These are phyloP conservation scores for Pardosa pseudoannulata DNA, from an alignment of 2,888 invertebrate genomes.

Conservation along the genomic window DNA sequence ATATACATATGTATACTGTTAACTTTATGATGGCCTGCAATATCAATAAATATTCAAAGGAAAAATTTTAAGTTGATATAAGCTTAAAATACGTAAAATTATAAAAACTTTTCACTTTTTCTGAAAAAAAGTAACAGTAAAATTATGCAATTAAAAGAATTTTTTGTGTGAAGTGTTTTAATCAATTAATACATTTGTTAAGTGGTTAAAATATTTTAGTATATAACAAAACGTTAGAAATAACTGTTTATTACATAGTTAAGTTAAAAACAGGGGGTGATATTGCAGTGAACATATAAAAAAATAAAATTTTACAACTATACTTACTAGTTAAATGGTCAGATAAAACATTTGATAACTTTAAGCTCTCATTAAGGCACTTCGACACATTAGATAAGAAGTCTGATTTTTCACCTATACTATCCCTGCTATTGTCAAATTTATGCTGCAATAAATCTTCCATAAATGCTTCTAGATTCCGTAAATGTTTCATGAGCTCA, in stretches of 20 bases:
- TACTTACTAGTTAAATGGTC: slow-evolving; percentile 49
- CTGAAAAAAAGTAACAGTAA: no score
- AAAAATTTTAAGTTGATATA: no score
- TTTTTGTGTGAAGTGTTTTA: no score
- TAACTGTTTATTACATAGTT: no score
- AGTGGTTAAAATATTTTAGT: background rate
- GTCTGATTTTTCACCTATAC: slow-evolving; percentile 33
- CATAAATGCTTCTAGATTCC: slow-evolving; percentile 43
- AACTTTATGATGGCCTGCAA: no score
- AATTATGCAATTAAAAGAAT: no score
- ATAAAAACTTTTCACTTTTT: no score
- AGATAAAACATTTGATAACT: slow-evolving; percentile 31
- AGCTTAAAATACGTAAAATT: no score
- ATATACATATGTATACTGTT: no score
- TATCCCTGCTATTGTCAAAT: slow-evolving; percentile 33
- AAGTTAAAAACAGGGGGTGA: no score
- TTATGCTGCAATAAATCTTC: slow-evolving; percentile 49
- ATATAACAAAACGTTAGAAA: background rate
- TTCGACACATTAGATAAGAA: slow-evolving; percentile 14
- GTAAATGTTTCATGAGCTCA: slow-evolving; percentile 46
- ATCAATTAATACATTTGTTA: no score
- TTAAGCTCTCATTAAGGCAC: slow-evolving; percentile 20
- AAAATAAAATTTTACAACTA: background rate
- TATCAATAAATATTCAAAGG: no score
- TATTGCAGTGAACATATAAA: background rate